A percentile compares a stretch with the other conserved stretches of the same genome.
Evolutionary conservation across 1,140 invertebrate species (phyloP).

Genomic region (Parasteatoda tepidariorum): DNA sequence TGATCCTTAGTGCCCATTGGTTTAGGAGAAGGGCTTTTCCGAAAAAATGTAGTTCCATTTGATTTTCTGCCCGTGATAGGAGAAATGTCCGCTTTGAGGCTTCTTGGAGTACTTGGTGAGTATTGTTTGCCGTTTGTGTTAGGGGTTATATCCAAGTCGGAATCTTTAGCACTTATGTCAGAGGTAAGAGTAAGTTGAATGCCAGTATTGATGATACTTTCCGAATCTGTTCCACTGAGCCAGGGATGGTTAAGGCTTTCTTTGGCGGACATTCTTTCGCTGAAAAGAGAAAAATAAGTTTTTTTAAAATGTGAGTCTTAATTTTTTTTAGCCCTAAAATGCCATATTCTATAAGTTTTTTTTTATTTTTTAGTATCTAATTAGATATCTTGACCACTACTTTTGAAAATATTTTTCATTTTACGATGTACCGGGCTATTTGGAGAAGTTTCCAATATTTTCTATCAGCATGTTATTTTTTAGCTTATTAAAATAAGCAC

Average conservation of each 20-base stretch:
- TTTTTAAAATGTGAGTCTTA: no score
- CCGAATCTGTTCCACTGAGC: constrained; percentile 66
- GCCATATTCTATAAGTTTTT: no score
- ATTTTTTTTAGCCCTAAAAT: no score
- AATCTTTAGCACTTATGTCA: not conserved
- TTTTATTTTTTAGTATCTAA: no score
- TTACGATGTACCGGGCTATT: no score
- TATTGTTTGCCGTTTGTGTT: not conserved
- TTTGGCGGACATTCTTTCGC: constrained; percentile 74
- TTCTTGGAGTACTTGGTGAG: not conserved
- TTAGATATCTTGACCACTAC: no score
- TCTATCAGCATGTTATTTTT: no score
- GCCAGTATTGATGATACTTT: not conserved
- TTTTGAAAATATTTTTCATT: no score
- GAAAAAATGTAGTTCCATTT: not conserved
- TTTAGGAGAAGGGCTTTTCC: constrained; percentile 7
- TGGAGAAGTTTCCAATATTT: no score
- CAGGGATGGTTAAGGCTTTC: constrained; percentile 77
- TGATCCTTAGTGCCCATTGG: not conserved
- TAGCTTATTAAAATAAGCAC: no score
- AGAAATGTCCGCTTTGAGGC: no score
- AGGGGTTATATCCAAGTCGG: not conserved
- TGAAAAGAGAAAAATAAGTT: constrained; percentile 68
- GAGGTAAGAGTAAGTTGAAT: constrained; percentile 9
- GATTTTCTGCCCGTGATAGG: not conserved